Base-by-base conservation (phyloP, 2,888 invertebrate species). In the Tetragnatha montana region DNA sequence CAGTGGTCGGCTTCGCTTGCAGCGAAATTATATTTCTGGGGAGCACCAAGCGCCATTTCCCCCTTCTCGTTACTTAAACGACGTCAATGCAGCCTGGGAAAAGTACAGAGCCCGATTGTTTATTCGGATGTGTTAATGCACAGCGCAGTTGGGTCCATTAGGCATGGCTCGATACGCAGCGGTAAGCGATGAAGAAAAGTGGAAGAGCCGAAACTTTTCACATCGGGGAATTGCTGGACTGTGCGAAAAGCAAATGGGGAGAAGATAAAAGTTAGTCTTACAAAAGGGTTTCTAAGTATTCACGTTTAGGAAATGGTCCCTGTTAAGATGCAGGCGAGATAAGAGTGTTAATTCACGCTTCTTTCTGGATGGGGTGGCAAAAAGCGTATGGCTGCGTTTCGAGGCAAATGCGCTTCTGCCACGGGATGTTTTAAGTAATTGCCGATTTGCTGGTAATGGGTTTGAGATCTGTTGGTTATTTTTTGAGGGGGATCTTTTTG, bases 121-220 rank as follows among this genome's bases (percentile, higher is more conserved):
- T 85, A 78, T 85, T 85, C 81, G 74, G 74, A 80, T 81, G 81
- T 87, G 81, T 68, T 81, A 81, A 81, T 73, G 81, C 70, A 80
- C 73, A 60, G 87, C 75, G 51, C 49, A 81, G 74, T 76, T 75
- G 74, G 74, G 60, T 51, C 87, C 87, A 87, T 87, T 87, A 87
- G 70, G 73, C 35, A 19, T 73, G 35, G 47, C 68, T 68, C 68
- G 17, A 49, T 76, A 47, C 69, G 49, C 22, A 50, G 83, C 68
- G 69, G 76, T 75, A 76, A 84, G 68, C 70, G 47, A 69, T 75
- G 75, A 84, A 69, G 49, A 35, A 47, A 69, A 4, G 49, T 19
- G 50, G 69, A 70, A 19, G 68, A 49, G 69, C 69, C 68, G 49
- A 76, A 84, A 84, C 47, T 84, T 84, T 84, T 75, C 68, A 76